Conservation (phyloP, 1,140 invertebrate genomes). For the Idris sp. region DNA sequence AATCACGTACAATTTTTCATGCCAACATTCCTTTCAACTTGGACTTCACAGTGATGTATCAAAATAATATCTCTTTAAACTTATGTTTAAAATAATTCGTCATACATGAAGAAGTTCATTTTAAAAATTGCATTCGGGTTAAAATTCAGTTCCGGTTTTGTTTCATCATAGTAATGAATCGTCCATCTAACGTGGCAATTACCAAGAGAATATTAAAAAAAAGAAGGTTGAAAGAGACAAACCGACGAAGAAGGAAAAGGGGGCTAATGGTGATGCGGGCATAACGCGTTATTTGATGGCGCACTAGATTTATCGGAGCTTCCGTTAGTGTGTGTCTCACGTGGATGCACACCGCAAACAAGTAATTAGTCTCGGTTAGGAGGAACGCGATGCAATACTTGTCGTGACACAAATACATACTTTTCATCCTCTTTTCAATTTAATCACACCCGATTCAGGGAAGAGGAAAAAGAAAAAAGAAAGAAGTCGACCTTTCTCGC, state of each 20-base stretch:
- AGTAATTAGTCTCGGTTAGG: constrained; percentile 59
- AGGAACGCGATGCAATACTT: constrained; percentile 33
- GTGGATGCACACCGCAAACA: constrained; percentile 60
- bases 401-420: constrained; percentile 50
- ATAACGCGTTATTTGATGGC: constrained; percentile 44
- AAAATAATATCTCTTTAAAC: no score
- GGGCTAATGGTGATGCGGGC: constrained; percentile 12
- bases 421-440: constrained; percentile 42
- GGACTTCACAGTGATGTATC: no score
- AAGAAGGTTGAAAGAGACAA: neutral
- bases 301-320: constrained; percentile 51
- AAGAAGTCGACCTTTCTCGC: constrained; percentile 2
- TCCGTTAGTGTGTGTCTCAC: constrained; percentile 49
- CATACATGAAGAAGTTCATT: constrained; percentile 8
- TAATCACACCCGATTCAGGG: constrained; percentile 25
- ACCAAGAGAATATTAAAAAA: constrained; percentile 1
- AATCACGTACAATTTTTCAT: no score
- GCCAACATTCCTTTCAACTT: no score
- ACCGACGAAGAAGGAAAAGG: no score
- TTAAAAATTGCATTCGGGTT: neutral
- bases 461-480: constrained; percentile 9
- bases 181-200: constrained; percentile 10
- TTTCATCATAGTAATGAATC: neutral
- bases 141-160: constrained; percentile 8
- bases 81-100: constrained; percentile 14